Evolutionary conservation across 2,888 invertebrate genomes (phyloP).

Genomic region (Oscheius onirici): DNA sequence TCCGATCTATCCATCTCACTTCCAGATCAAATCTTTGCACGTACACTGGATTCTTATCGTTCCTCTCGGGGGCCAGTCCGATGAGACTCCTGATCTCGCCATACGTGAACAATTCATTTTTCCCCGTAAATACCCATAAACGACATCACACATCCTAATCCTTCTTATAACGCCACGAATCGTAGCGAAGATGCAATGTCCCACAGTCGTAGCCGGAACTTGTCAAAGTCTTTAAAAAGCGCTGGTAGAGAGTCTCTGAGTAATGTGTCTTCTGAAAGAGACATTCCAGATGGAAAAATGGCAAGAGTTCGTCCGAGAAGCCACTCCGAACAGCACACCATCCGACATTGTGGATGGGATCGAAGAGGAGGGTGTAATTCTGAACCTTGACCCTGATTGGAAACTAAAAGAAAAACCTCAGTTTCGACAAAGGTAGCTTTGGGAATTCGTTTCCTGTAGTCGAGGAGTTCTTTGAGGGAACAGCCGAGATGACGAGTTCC

Average conservation of each 20-base stretch:
- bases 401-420: not conserved
- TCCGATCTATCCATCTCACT: constrained; percentile 11
- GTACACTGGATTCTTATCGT: constrained; percentile 11
- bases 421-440: constrained; percentile 5
- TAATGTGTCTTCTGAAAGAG: not conserved
- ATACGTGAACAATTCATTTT: constrained; percentile 1
- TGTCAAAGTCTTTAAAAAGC: constrained; percentile 6
- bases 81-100: not conserved
- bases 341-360: constrained; percentile 14
- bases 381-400: not conserved
- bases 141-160: constrained; percentile 10
- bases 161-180: constrained; percentile 39
- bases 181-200: constrained; percentile 39
- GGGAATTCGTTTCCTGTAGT: not conserved
- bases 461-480: constrained; percentile 5
- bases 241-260: constrained; percentile 7
- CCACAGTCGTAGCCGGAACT: constrained; percentile 29
- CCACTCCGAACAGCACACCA: constrained; percentile 10
- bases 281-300: constrained; percentile 34
- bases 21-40: constrained; percentile 3
- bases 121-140: constrained; percentile 15
- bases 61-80: not conserved
- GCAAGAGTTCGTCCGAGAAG: not conserved
- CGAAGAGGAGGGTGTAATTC: constrained; percentile 16
- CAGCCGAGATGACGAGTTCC: constrained; percentile 34